Base-by-base conservation (phyloP, 2,797 vertebrate genomes). In the Fundulus diaphanus region DNA sequence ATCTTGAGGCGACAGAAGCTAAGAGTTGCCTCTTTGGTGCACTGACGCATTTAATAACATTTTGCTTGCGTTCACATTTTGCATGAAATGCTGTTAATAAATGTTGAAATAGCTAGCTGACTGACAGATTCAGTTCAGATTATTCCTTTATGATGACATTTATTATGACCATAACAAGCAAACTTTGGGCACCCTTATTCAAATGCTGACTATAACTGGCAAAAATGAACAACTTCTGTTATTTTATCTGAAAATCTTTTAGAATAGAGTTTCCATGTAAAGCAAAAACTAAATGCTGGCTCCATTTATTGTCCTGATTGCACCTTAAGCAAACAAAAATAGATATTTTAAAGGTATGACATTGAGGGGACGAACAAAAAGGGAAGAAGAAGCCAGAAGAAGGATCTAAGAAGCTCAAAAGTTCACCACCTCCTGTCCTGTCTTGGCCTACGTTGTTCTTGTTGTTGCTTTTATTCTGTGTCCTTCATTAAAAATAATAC, bases 361-460 rank as follows among this genome's bases (percentile, higher is more conserved):
- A 37, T 8, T 63, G 46, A 27, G 20, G 42, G 40, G 13, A 59
- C 13, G 35, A 66, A 40, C 37, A 3, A 66, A 42, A 74, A 63
- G 33, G 5, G 35, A 57, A 42, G 4, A 72, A 70, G n/a, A 82
- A 35, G 54, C 72, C 24, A 66, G 44, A 79, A 72, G 46, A 77
- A 9, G 44, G 67, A 52, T 5, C 70, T 29, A 69, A 16, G 9
- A 72, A 31, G 61, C 63, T 29, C n/a, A 72, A 42, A 76, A 42
- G 74, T 73, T 74, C 86, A 77, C 76, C 48, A 69, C 85, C 81
- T 89, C 79, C 85, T 85, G 85, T 87, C 85, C 84, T 71, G 86
- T 90, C 73, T 54, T 78, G 88, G 82, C 56, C 61, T 24, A 22
- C 16, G 1, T 69, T 54, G 1, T 61, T 66, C n/a, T n/a, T 74